Percentiles rank a stretch among this genome's conserved stretches.
phyloP scores from a whole-genome alignment of 2,113 vertebrate species.

The Anser cygnoides region DNA sequence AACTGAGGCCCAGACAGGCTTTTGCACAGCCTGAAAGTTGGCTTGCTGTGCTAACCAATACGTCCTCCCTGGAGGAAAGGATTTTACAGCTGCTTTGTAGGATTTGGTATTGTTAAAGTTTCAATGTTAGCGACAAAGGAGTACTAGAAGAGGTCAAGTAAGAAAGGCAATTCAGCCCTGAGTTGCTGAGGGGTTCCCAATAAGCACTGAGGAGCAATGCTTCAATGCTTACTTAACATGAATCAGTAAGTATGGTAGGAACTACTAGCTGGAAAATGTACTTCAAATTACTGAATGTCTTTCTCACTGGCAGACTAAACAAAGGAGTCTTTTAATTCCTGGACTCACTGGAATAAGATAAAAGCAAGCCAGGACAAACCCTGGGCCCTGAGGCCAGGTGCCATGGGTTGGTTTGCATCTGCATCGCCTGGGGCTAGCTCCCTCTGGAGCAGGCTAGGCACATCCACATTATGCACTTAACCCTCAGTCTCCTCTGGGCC shows the following conservation, averaged over 20 bases:
- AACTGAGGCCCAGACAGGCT: not conserved
- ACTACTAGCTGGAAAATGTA: not conserved
- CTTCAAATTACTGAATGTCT: not conserved
- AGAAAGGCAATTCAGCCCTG: not conserved
- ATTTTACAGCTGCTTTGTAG: conserved; percentile 12
- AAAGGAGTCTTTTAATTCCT: not conserved
- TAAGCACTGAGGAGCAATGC: not conserved
- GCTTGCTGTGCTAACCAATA: not conserved
- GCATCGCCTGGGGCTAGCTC: not conserved
- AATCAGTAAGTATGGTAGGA: not conserved
- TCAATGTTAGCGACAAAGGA: not conserved
- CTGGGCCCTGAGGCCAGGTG: not conserved
- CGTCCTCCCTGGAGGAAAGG: not conserved
- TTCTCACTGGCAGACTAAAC: not conserved
- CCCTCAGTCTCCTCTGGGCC: not conserved
- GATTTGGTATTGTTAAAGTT: not conserved
- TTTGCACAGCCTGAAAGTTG: not conserved
- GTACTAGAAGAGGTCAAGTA: conserved; percentile 22
- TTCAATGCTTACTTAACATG: not conserved
- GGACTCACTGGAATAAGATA: not conserved
- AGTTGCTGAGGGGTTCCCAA: not conserved
- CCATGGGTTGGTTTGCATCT: not conserved
- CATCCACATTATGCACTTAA: not conserved
- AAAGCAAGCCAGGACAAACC: not conserved
- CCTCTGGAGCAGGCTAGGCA: not conserved